These are phyloP conservation scores for Brachyrhaphis roseni DNA, from an alignment of 2,797 vertebrate species.

Conservation along the genomic window DNA sequence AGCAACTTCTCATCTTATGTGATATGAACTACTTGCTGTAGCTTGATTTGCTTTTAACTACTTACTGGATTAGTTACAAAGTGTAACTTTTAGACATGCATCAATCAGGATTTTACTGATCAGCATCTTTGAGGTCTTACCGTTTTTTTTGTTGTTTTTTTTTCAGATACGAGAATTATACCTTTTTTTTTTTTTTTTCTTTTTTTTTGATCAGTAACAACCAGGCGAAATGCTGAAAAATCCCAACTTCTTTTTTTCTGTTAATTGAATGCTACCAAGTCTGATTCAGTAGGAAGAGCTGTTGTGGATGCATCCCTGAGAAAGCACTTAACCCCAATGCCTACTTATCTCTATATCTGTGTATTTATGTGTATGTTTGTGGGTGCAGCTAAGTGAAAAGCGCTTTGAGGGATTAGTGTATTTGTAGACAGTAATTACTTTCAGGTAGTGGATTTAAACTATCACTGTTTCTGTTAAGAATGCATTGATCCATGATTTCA, in stretches of 20 bases:
- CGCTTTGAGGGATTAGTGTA: not conserved
- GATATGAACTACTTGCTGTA: not conserved
- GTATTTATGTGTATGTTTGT: not conserved
- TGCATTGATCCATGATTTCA: not conserved
- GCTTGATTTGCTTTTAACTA: not conserved
- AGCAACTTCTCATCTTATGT: not conserved
- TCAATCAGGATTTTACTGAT: not conserved
- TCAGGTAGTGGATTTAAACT: too few relatives aligned
- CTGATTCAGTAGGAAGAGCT: not conserved
- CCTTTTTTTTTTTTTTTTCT: too few relatives aligned
- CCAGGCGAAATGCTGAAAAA: not conserved
- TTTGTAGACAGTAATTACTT: not conserved
- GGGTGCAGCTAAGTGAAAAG: not conserved
- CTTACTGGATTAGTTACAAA: not conserved
- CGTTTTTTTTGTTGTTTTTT: too few relatives aligned
- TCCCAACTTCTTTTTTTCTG: not conserved
- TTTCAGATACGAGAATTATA: not conserved
- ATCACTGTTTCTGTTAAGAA: not conserved
- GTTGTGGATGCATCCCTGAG: not conserved
- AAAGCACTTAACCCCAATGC: not conserved
- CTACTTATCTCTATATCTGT: not conserved
- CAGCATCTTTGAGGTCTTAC: not conserved
- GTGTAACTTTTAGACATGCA: not conserved
- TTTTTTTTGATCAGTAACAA: not conserved
- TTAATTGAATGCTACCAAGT: not conserved